Conservation (phyloP, 2,888 invertebrate genomes). For the Seira musarum region DNA sequence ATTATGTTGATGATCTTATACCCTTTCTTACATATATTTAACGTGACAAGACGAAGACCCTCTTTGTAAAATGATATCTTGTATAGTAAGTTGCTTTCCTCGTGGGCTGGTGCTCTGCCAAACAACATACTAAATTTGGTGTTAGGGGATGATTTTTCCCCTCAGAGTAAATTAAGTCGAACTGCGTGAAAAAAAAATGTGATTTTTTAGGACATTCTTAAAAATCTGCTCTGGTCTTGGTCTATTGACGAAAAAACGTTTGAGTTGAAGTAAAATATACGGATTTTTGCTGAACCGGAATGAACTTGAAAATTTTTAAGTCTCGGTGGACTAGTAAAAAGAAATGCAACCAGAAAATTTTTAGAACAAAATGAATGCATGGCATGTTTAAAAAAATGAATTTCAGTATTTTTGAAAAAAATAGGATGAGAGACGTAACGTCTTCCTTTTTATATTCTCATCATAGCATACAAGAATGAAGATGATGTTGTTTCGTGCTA, state of each 20-base stretch:
- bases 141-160: not conserved
- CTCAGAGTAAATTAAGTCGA: too few relatives aligned
- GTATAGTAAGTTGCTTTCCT: not conserved
- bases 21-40: too few relatives aligned
- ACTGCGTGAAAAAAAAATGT: conserved; percentile 9
- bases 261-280: not conserved
- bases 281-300: conserved; percentile 34
- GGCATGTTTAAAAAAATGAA: not conserved
- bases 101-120: not conserved
- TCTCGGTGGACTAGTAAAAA: conserved; percentile 47
- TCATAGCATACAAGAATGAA: conserved; percentile 10
- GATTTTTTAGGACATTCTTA: not conserved
- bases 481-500: too few relatives aligned
- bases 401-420: not conserved
- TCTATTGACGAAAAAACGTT: conserved; percentile 42
- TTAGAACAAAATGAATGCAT: not conserved
- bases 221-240: too few relatives aligned
- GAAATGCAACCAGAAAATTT: conserved; percentile 40
- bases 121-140: not conserved
- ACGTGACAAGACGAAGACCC: not conserved
- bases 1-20: not conserved
- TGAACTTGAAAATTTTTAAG: conserved; percentile 54
- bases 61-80: not conserved
- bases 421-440: conserved; percentile 15
- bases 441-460: not conserved